phyloP scores from a whole-genome alignment of 2,113 vertebrate species.

The Irena cyanogastra region DNA sequence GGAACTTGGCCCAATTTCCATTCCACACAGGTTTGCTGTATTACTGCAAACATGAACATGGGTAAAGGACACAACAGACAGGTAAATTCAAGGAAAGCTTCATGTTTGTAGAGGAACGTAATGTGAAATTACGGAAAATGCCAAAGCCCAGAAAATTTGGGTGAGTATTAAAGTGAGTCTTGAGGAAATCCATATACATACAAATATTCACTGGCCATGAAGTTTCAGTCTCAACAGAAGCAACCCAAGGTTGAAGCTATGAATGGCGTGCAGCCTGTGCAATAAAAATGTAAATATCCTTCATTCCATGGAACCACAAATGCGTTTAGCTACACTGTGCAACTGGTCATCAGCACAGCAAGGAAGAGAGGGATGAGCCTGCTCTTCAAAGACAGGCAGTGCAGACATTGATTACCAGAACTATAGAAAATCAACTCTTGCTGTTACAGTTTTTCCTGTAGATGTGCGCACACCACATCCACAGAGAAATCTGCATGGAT shows the following conservation, averaged over 20 bases:
- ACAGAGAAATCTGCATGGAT: not conserved
- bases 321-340: not conserved
- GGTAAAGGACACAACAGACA: not conserved
- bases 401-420: not conserved
- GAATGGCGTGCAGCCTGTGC: not conserved
- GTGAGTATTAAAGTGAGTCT: not conserved
- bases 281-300: slow-evolving; percentile 67
- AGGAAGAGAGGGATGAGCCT: not conserved
- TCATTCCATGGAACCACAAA: not conserved
- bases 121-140: slow-evolving; percentile 34
- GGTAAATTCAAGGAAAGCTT: not conserved
- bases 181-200: not conserved
- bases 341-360: slow-evolving; percentile 2
- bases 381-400: not conserved
- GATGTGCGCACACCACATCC: not conserved
- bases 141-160: slow-evolving; percentile 3
- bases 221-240: slow-evolving; percentile 4
- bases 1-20: not conserved
- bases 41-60: not conserved
- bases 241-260: slow-evolving; percentile 33
- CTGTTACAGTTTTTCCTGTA: not conserved
- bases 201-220: not conserved
- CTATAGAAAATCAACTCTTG: not conserved
- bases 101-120: not conserved
- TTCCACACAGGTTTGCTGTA: not conserved